phyloP scores from a whole-genome alignment of 1,140 invertebrate genomes.

The Notospermus geniculatus region DNA sequence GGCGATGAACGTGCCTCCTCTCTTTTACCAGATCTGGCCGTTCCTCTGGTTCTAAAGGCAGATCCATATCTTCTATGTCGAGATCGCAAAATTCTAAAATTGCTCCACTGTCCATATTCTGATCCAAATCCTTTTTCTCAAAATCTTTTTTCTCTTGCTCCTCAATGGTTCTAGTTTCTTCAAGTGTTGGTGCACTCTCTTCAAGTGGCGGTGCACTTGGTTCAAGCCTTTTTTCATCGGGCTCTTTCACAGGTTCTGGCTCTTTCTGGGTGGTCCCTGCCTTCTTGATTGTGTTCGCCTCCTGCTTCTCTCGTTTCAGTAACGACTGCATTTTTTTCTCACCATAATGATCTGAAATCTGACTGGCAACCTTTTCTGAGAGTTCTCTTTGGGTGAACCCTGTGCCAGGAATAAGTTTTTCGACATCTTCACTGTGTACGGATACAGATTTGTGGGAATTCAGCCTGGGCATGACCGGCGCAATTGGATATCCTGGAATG shows the following conservation, averaged over 20 bases:
- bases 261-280: too few species aligned
- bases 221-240: not conserved
- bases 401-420: slow-evolving; percentile 39
- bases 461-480: slow-evolving; percentile 22
- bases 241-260: slow-evolving; percentile 3
- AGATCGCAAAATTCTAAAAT: not conserved
- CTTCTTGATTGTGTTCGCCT: slow-evolving; percentile 37
- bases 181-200: too few species aligned
- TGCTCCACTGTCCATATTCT: not conserved
- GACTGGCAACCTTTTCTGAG: slow-evolving; percentile 37
- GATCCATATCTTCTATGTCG: slow-evolving; percentile 13
- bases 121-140: not conserved
- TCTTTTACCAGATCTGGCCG: not conserved
- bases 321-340: slow-evolving; percentile 25
- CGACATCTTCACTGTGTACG: slow-evolving; percentile 23
- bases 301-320: slow-evolving; percentile 32
- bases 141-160: too few species aligned
- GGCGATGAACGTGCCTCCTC: not conserved
- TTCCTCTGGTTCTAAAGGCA: not conserved
- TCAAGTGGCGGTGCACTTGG: too few species aligned
- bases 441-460: slow-evolving; percentile 15
- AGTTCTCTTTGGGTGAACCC: slow-evolving; percentile 36
- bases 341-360: slow-evolving; percentile 31
- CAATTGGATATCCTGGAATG: slow-evolving; percentile 20
- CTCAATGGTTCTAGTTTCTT: too few species aligned